Evolutionary conservation across 2,888 invertebrate genomes (phyloP).

Genomic region (Druceiella hillmani): DNA sequence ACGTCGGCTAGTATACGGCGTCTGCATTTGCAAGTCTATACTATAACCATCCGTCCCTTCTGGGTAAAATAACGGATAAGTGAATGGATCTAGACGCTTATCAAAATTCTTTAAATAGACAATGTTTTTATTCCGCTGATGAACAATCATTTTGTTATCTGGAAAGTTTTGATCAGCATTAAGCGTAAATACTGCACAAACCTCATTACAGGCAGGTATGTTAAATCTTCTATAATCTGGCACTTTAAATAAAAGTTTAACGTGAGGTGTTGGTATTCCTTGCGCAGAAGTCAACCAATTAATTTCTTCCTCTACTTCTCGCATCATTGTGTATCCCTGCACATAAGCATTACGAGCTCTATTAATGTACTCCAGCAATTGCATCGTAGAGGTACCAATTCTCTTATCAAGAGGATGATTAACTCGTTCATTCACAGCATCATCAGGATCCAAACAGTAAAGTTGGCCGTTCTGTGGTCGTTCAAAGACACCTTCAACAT

Average conservation of each 20-base stretch:
- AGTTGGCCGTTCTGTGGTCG: conserved; percentile 17
- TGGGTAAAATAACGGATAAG: conserved; percentile 21
- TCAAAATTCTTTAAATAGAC: conserved; percentile 17
- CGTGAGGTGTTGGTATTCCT: conserved; percentile 14
- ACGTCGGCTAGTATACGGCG: conserved; percentile 16
- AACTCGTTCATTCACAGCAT: conserved; percentile 18
- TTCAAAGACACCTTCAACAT: conserved; percentile 16
- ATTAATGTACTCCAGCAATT: conserved; percentile 15
- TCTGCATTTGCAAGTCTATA: conserved; percentile 18
- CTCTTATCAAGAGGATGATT: conserved; percentile 17
- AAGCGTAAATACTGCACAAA: conserved; percentile 19
- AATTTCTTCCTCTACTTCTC: conserved; percentile 20
- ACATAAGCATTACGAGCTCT: conserved; percentile 16
- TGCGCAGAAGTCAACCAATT: conserved; percentile 15
- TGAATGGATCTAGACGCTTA: conserved; percentile 19
- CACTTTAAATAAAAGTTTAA: conserved; percentile 19
- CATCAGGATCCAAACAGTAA: conserved; percentile 18
- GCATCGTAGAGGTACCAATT: conserved; percentile 18
- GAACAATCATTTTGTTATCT: conserved; percentile 20
- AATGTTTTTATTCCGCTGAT: conserved; percentile 17
- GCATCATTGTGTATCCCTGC: conserved; percentile 19
- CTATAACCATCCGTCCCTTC: conserved; percentile 19
- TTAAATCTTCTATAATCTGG: conserved; percentile 16
- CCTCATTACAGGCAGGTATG: conserved; percentile 20
- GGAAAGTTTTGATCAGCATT: conserved; percentile 18